A percentile compares a stretch with the other conserved stretches of the same genome.
These are phyloP conservation scores for Charaxes varanes DNA, from an alignment of 1,140 invertebrate genomes.

Conservation along the genomic window DNA sequence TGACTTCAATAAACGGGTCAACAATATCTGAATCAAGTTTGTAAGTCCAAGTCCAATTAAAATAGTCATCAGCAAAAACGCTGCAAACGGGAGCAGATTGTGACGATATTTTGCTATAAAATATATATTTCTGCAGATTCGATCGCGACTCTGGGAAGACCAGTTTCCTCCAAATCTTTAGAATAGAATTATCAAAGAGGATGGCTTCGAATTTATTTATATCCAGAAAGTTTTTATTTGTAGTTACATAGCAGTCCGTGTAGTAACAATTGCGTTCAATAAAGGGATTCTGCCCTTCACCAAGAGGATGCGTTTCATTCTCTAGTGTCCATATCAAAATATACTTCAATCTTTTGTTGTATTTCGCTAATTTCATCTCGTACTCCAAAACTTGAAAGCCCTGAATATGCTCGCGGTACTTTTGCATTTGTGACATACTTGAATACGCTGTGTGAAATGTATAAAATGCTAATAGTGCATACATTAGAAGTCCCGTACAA, in stretches of 20 bases:
- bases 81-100: constrained; percentile 42
- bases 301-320: constrained; percentile 20
- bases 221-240: constrained; percentile 31
- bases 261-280: constrained; percentile 33
- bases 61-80: constrained; percentile 46
- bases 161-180: constrained; percentile 23
- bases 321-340: constrained; percentile 38
- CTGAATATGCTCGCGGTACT: constrained; percentile 14
- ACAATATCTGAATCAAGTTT: constrained; percentile 72
- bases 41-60: constrained; percentile 80
- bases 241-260: constrained; percentile 48
- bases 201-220: constrained; percentile 48
- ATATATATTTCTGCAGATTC: constrained; percentile 66
- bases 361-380: constrained; percentile 10
- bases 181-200: constrained; percentile 36
- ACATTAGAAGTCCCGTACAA: constrained; percentile 41
- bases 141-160: constrained; percentile 44
- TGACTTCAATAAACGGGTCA: constrained; percentile 69
- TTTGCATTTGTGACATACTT: constrained; percentile 22
- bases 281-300: constrained; percentile 40
- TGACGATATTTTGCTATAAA: constrained; percentile 60
- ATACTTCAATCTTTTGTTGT: constrained; percentile 30
- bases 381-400: constrained; percentile 8
- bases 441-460: constrained; percentile 42
- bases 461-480: constrained; percentile 44